Base-by-base conservation (phyloP, 2,113 vertebrate genomes). In the Rhynchomys soricoides region DNA sequence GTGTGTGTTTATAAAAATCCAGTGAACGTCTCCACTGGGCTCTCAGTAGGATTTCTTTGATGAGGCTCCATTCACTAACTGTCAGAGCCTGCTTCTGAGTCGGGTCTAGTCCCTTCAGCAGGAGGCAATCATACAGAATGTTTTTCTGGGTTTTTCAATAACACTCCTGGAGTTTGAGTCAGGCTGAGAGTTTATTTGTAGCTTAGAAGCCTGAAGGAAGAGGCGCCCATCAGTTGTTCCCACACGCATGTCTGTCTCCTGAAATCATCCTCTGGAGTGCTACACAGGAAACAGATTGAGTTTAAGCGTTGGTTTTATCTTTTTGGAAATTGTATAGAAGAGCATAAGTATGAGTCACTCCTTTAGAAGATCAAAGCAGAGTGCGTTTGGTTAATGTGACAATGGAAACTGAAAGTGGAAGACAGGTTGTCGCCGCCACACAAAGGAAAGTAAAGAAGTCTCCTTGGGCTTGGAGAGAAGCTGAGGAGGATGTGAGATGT, bases 201-300 rank as follows among this genome's bases (percentile, higher is more conserved):
- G 2, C 70, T 3, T 0, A 0, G 26, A 15, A 0, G 26, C 34
- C 62, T 45, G 0, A 1, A 17, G 26, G 52, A 45, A 43, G 45
- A 7, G 10, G 40, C 43, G 52, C 6, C 50, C 5, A 0, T 34
- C 17, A 3, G 59, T 16, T 6, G 66, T 31, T 29, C 15, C 5
- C 6, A 3, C 45, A 21, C n/a, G 0, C 0, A 5, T 3, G 24
- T 5, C n/a, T 15, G 82, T 34, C n/a, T 50, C 88, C 73, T 48
- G 64, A 37, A 9, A 21, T 34, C 7, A 1, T 19, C 50, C 16
- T 66, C 59, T n/a, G 45, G 22, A n/a, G 26, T 40, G 4, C 22
- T 9, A 26, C 68, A n/a, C 21, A 29, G 64, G 15, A 17, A 11
- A 55, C 29, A 48, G 6, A 19, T 17, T 52, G 3, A 68, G 43